phyloP scores from a whole-genome alignment of 2,888 invertebrate species.

The Drosophila antonietae region DNA sequence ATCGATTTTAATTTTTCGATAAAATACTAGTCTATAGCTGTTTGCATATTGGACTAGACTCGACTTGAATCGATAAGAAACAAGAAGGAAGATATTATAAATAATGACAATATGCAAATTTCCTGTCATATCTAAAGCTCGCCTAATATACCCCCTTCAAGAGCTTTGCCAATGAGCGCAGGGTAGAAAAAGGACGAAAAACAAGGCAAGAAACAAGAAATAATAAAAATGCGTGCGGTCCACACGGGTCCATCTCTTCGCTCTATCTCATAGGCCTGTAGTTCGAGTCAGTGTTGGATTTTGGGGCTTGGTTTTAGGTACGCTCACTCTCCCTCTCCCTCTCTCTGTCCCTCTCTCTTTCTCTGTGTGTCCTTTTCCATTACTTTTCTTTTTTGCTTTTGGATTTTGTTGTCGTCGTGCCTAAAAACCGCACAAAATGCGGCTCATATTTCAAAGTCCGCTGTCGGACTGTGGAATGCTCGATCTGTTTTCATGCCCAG shows the following conservation, averaged over 20 bases:
- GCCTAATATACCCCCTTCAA: not conserved
- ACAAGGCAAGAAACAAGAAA: slow-evolving; percentile 28
- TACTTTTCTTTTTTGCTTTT: not conserved
- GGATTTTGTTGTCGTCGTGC: slow-evolving; percentile 21
- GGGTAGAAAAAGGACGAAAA: slow-evolving; percentile 13
- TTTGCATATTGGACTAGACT: not conserved
- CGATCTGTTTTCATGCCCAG: slow-evolving; percentile 27
- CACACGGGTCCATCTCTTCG: slow-evolving; percentile 20
- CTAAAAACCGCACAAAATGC: slow-evolving; percentile 55
- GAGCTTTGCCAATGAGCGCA: too few relatives aligned
- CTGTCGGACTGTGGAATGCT: slow-evolving; percentile 28
- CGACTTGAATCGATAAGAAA: not conserved
- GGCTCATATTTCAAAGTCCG: slow-evolving; percentile 64
- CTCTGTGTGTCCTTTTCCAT: not conserved
- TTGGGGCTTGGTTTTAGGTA: slow-evolving; percentile 1
- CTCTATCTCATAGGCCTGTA: slow-evolving; percentile 4
- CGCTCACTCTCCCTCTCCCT: not conserved
- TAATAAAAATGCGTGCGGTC: slow-evolving; percentile 52
- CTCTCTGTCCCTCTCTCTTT: not conserved
- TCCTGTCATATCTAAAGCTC: not conserved
- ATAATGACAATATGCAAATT: too few relatives aligned
- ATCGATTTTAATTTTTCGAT: not conserved
- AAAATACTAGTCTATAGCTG: too few relatives aligned
- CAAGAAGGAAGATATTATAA: not conserved
- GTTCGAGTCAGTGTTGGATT: slow-evolving; percentile 9